These are phyloP conservation scores for Acanthaster planci DNA, from an alignment of 35 echinoderm and acorn worm genomes.

Conservation along the genomic window DNA sequence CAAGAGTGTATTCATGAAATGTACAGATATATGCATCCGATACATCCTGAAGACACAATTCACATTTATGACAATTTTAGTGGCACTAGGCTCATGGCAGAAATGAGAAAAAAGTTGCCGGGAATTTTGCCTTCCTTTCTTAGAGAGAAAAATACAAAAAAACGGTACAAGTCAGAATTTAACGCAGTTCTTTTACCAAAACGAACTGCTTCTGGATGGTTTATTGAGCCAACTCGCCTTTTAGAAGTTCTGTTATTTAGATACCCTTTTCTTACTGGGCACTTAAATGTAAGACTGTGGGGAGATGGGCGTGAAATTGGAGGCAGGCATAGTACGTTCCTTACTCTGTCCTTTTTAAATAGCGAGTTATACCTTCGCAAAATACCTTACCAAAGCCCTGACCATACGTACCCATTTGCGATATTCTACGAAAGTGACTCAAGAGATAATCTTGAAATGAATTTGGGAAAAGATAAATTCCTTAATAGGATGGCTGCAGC, in stretches of 20 bases:
- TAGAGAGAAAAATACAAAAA: not conserved
- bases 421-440: constrained; percentile 83
- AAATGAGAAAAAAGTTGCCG: constrained; percentile 34
- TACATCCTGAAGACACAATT: constrained; percentile 23
- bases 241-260: constrained; percentile 31
- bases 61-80: constrained; percentile 51
- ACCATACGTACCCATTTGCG: constrained; percentile 51
- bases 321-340: constrained; percentile 42
- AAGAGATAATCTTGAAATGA: constrained; percentile 72
- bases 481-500: not conserved
- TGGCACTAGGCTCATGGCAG: constrained; percentile 33
- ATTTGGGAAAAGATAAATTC: constrained; percentile 14
- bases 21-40: not conserved
- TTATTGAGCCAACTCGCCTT: constrained; percentile 30
- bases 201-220: constrained; percentile 39
- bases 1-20: not conserved
- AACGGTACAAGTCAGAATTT: constrained; percentile 36
- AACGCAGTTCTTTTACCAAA: constrained; percentile 20
- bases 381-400: constrained; percentile 45
- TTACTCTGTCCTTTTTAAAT: constrained; percentile 44
- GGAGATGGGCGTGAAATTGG: constrained; percentile 76
- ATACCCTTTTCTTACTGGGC: constrained; percentile 28
- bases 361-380: constrained; percentile 34
- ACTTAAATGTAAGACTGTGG: constrained; percentile 31
- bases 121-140: constrained; percentile 9